Evolutionary conservation across 53 echinoderm and acorn worm genomes (phyloP), one percentile per base, ranked within the genome.

Genomic region (Patiria pectinifera): DNA sequence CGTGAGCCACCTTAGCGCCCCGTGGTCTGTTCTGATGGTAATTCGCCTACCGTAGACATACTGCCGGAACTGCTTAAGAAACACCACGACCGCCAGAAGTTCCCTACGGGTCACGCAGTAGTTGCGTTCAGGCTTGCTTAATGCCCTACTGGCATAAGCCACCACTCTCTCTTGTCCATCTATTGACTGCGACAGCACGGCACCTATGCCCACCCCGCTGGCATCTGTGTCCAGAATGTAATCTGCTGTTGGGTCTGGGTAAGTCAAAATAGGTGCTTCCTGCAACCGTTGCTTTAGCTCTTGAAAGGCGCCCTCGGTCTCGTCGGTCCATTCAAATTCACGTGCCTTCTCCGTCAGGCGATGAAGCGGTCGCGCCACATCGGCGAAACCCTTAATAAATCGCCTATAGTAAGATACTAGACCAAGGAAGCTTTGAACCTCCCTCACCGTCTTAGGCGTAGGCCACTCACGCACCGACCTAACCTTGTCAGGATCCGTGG

Each of bases 371-470:
- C 76, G 62, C 18, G 94, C 91, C 19, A 91, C 49, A 9, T 84
- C 53, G 3, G 91, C 91, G 82, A 93, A 94, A 22, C 78, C 78
- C 60, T 88, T 87, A n/a, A 94, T 87, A 21, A 91, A 96, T 9
- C 90, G 89, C 1, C 94, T 78, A 47, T 94, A 92, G 24, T 96
- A 96, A 2, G 85, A 81, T 45, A 82, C 60, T 0, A 95, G 26
- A 10, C 95, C 95, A 45, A 95, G 62, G 78, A 93, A 91, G 45
- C 83, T 83, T 43, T 86, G 72, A 4, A 93, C 87, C 44, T 95
- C 93, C 25, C 77, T 89, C 1, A 91, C 91, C 25, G 71, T 89
- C 46, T 35, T 82, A 18, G 95, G 95, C 44, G 82, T 87, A 21
- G 93, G 93, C 95, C 93, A 95, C 2, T 91, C 83, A 45, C 45